Evolutionary conservation across 2,888 invertebrate genomes (phyloP).

Genomic region (Caenorhabditis afra): DNA sequence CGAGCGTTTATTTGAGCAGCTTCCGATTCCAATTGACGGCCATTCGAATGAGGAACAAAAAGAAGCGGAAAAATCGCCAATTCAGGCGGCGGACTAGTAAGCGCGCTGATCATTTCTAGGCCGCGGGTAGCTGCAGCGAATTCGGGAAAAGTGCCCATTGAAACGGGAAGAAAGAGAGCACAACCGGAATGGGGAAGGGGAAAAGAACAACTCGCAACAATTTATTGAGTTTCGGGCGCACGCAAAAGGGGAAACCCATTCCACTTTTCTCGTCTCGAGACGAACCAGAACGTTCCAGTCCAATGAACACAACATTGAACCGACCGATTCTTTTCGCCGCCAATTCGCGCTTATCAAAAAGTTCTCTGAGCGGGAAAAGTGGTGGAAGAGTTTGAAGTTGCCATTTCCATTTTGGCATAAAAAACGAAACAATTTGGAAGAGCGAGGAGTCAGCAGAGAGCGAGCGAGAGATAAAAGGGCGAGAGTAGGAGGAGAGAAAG

Average conservation of each 20-base stretch:
- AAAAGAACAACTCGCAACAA: conserved; percentile 39
- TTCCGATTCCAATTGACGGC: no score
- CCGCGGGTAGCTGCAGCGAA: not conserved
- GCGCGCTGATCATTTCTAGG: not conserved
- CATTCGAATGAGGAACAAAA: no score
- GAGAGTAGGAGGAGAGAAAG: conserved; percentile 6
- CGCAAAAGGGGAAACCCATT: conserved; percentile 38
- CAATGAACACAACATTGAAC: conserved; percentile 37
- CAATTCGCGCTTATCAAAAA: conserved; percentile 8
- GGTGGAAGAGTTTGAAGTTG: conserved; percentile 4
- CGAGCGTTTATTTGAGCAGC: conserved; percentile 33
- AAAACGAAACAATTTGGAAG: conserved; percentile 22
- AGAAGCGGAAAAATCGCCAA: no score
- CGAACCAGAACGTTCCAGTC: conserved; percentile 49
- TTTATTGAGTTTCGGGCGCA: conserved; percentile 44
- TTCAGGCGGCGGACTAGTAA: not conserved
- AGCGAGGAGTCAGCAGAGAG: conserved; percentile 3
- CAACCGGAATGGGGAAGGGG: conserved; percentile 7
- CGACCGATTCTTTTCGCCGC: not conserved
- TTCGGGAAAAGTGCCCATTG: not conserved
- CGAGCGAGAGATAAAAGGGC: conserved; percentile 4
- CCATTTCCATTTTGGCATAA: conserved; percentile 19
- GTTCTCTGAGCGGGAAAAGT: conserved; percentile 6
- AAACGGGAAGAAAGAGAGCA: conserved; percentile 16
- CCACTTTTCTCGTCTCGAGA: conserved; percentile 10